Percentiles rank a stretch among this genome's conserved stretches.
These are phyloP conservation scores for Augochlorella aurata DNA, from an alignment of 2,888 invertebrate genomes.

Conservation along the genomic window DNA sequence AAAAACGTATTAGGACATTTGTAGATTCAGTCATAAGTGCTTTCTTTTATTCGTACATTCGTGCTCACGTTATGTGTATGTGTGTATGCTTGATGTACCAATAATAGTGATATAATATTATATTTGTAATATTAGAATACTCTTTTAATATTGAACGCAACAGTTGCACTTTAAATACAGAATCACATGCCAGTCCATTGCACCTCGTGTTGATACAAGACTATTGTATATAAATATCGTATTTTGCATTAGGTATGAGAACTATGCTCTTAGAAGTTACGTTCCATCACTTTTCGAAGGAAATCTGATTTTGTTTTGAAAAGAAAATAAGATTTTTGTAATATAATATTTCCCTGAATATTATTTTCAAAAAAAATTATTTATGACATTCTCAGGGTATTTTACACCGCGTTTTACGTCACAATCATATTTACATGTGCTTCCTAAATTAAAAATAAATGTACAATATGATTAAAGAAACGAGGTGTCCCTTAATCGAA, in stretches of 20 bases:
- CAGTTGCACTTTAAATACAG: conserved; percentile 79
- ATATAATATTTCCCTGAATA: background rate
- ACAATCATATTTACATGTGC: conserved; percentile 4
- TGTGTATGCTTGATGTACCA: conserved; percentile 60
- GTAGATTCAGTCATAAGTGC: background rate
- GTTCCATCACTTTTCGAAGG: conserved; percentile 36
- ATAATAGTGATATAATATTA: conserved; percentile 73
- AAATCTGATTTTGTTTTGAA: conserved; percentile 11
- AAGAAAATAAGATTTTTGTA: conserved; percentile 3
- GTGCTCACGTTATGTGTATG: conserved; percentile 31
- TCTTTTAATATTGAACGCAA: conserved; percentile 76
- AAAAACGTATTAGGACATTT: background rate
- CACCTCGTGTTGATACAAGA: conserved; percentile 69
- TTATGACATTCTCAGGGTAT: conserved; percentile 27
- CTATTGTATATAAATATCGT: conserved; percentile 66
- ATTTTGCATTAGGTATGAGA: conserved; percentile 60
- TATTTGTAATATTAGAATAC: conserved; percentile 77
- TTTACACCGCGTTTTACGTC: conserved; percentile 27
- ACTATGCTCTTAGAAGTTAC: conserved; percentile 46
- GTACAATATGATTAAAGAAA: conserved; percentile 8
- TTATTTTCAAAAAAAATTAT: background rate
- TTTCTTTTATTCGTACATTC: background rate
- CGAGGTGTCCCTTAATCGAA: background rate
- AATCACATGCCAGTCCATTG: conserved; percentile 79
- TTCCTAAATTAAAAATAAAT: conserved; percentile 17